Conservation (phyloP, 2,888 invertebrate genomes). For the Ophion costatus region DNA sequence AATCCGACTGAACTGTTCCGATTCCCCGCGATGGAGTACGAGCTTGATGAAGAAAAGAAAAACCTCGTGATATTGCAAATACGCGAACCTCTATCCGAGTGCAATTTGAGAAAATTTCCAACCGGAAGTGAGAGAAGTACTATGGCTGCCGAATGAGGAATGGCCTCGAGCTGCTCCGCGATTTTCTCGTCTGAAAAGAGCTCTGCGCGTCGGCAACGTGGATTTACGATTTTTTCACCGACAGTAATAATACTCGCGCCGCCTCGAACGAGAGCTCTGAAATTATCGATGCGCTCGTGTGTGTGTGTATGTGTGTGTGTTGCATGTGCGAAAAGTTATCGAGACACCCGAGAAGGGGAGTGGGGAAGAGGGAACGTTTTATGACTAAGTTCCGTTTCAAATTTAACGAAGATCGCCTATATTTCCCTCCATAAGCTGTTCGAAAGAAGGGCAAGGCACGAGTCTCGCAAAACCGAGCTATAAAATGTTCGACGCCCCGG, state of each 20-base stretch:
- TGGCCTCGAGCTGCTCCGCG: not conserved
- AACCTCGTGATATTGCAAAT: not conserved
- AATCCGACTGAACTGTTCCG: not conserved
- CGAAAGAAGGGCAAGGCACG: slow-evolving; percentile 41
- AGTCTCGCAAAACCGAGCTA: slow-evolving; percentile 58
- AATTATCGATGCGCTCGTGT: not conserved
- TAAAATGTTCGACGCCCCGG: slow-evolving; percentile 56
- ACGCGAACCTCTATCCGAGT: not conserved
- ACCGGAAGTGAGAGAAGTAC: not conserved
- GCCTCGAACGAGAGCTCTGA: slow-evolving; percentile 27
- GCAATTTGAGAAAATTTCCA: slow-evolving; percentile 2
- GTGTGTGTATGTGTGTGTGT: slow-evolving; percentile 23
- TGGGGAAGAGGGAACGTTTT: slow-evolving; percentile 65
- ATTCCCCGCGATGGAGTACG: not conserved
- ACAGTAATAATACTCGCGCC: slow-evolving; percentile 57
- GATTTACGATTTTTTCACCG: slow-evolving; percentile 65
- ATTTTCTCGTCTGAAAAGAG: slow-evolving; percentile 12
- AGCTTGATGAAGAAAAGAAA: not conserved
- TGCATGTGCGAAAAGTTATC: slow-evolving; percentile 56
- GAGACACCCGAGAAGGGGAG: slow-evolving; percentile 33
- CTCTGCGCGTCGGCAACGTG: slow-evolving; percentile 17
- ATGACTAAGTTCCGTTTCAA: slow-evolving; percentile 72
- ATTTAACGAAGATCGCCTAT: slow-evolving; percentile 70
- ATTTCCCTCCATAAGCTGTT: slow-evolving; percentile 36
- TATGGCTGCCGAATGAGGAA: slow-evolving; percentile 9